These are phyloP conservation scores for Scaptomyza tumidula DNA, from an alignment of 2,888 invertebrate species.

Conservation along the genomic window DNA sequence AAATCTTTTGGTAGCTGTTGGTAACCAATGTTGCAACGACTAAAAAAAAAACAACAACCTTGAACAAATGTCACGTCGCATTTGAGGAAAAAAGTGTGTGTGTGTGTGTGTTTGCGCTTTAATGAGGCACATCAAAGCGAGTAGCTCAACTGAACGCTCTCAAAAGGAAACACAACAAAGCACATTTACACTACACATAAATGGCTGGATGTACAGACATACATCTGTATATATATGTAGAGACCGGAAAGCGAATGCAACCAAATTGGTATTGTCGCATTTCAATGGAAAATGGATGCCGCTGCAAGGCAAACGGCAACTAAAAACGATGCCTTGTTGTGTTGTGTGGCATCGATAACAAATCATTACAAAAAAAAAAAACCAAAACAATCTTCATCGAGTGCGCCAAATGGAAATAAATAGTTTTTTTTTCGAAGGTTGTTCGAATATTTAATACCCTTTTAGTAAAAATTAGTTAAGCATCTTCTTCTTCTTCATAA, in stretches of 20 bases:
- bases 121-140: constrained; percentile 50
- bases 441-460: neutral
- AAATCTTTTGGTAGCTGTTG: constrained; percentile 65
- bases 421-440: neutral
- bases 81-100: constrained; percentile 5
- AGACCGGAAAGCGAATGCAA: constrained; percentile 66
- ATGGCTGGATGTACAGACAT: constrained; percentile 31
- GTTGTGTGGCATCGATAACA: constrained; percentile 49
- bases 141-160: constrained; percentile 7
- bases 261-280: constrained; percentile 65
- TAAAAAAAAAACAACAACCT: constrained; percentile 32
- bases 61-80: constrained; percentile 63
- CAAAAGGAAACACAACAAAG: constrained; percentile 16
- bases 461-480: too few species aligned
- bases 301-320: constrained; percentile 37
- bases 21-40: constrained; percentile 59
- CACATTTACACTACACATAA: constrained; percentile 36
- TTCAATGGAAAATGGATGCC: constrained; percentile 59
- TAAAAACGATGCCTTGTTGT: constrained; percentile 21
- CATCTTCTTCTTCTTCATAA: too few species aligned
- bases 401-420: constrained; percentile 4
- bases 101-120: constrained; percentile 35
- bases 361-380: constrained; percentile 25
- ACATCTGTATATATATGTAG: constrained; percentile 24
- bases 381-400: constrained; percentile 24